Conservation (phyloP, 2,797 vertebrate genomes). For the Cetoscarus ocellatus region DNA sequence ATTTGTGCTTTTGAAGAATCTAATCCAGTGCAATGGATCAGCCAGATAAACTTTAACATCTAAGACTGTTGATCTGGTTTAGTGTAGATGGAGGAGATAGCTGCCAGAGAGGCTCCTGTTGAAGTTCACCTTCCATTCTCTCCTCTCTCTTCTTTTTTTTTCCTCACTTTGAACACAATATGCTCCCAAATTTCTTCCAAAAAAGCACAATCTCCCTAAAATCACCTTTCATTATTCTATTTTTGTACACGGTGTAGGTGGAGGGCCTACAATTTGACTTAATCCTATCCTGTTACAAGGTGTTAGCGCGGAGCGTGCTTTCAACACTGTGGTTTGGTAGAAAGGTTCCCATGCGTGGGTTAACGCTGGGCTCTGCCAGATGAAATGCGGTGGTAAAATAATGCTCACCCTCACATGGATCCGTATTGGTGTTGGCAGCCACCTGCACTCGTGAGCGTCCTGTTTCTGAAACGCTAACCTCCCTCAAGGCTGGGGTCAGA, state of each 20-base stretch:
- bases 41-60: conserved; percentile 63
- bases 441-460: conserved; percentile 48
- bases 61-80: conserved; percentile 69
- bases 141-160: not conserved
- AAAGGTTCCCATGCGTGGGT: conserved; percentile 40
- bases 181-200: conserved; percentile 14
- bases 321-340: conserved; percentile 38
- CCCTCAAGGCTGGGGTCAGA: conserved; percentile 61
- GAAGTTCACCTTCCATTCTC: conserved; percentile 25
- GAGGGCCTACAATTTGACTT: conserved; percentile 44
- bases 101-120: conserved; percentile 39
- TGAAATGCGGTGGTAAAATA: conserved; percentile 50
- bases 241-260: conserved; percentile 47
- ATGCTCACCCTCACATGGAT: conserved; percentile 40
- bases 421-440: conserved; percentile 69
- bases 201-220: conserved; percentile 41
- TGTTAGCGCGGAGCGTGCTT: conserved; percentile 31
- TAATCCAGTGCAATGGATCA: conserved; percentile 73
- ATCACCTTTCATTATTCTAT: conserved; percentile 40
- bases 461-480: conserved; percentile 59
- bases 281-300: conserved; percentile 47
- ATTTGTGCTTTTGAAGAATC: conserved; percentile 32
- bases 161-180: conserved; percentile 2
- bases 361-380: conserved; percentile 38
- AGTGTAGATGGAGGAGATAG: conserved; percentile 62